phyloP scores from a whole-genome alignment of 2,113 vertebrate genomes.

The Ceuthmochares aereus region DNA sequence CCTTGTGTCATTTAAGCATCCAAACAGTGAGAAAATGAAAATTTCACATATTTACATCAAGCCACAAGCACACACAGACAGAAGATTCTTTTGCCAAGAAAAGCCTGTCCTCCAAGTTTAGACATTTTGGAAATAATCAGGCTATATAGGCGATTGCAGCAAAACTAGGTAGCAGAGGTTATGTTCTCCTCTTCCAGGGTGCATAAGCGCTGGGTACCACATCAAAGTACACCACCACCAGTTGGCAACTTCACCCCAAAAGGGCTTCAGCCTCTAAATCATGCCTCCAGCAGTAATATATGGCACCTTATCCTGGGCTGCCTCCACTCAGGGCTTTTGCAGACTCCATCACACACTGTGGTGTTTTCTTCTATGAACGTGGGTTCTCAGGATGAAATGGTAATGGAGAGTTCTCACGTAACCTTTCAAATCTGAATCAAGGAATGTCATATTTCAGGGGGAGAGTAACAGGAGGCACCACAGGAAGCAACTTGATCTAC shows the following conservation, averaged over 20 bases:
- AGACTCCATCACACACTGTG: fast-evolving
- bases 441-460: background rate
- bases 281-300: fast-evolving
- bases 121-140: background rate
- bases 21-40: fast-evolving
- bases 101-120: background rate
- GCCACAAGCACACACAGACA: background rate
- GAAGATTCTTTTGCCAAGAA: background rate
- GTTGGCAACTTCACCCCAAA: background rate
- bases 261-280: fast-evolving
- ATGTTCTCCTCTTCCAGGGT: background rate
- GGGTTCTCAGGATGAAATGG: background rate
- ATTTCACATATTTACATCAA: background rate
- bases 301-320: fast-evolving
- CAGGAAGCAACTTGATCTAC: no score
- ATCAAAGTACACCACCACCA: background rate
- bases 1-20: background rate
- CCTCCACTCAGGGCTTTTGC: fast-evolving
- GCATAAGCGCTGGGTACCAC: fast-evolving
- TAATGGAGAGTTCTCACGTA: background rate
- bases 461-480: no score
- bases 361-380: background rate
- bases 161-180: background rate
- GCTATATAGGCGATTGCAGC: fast-evolving
- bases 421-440: background rate